A percentile compares a stretch with the other conserved stretches of the same genome.
Conservation (phyloP, 2,888 invertebrate species). For the Calliphora vomitoria region DNA sequence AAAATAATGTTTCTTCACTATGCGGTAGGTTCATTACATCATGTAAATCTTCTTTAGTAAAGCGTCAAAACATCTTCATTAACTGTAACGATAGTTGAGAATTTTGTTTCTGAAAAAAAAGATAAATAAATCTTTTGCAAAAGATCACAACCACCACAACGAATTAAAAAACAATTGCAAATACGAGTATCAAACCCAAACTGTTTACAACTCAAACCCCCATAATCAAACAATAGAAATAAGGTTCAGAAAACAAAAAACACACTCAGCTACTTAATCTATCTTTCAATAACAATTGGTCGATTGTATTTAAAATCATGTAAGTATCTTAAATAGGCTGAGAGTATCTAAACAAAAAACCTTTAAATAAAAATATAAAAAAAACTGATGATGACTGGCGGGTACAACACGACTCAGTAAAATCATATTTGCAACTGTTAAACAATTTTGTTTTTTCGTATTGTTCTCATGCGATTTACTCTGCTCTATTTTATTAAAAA, state of each 20-base stretch:
- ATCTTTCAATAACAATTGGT: constrained; percentile 52
- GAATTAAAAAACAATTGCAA: constrained; percentile 51
- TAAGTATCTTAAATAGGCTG: constrained; percentile 70
- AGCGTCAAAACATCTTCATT: constrained; percentile 57
- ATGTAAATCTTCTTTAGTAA: constrained; percentile 52
- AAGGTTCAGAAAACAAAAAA: constrained; percentile 1
- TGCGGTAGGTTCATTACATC: constrained; percentile 54
- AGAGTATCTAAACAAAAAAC: constrained; percentile 45
- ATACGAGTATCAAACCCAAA: not conserved
- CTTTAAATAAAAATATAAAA: not conserved
- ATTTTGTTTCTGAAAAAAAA: not conserved
- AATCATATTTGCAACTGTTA: constrained; percentile 60
- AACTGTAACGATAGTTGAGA: not conserved
- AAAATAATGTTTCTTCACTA: not conserved
- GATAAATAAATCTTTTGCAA: constrained; percentile 29
- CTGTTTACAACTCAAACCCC: constrained; percentile 19
- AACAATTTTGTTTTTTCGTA: constrained; percentile 25
- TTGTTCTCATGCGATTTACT: constrained; percentile 31
- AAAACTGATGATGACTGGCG: constrained; percentile 28
- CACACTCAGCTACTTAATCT: constrained; percentile 56
- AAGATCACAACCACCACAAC: constrained; percentile 68
- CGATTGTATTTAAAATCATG: constrained; percentile 59
- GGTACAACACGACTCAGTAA: constrained; percentile 24
- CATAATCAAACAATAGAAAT: constrained; percentile 41
- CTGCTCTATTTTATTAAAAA: constrained; percentile 40